Evolutionary conservation across 1,140 invertebrate species (phyloP).

Genomic region (Psilanteris sp.): DNA sequence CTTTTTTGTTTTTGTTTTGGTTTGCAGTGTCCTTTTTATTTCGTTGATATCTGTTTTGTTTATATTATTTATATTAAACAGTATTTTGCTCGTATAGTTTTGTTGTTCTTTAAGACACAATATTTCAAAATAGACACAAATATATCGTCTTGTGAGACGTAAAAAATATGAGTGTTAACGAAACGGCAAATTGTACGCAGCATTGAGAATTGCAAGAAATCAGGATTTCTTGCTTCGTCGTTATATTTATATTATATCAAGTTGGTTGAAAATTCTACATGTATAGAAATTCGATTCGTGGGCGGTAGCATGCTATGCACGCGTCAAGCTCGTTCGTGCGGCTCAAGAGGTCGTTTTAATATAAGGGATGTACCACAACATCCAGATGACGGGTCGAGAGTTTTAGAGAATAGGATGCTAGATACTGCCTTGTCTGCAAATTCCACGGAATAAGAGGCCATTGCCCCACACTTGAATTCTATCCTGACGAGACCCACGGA

Average conservation of each 20-base stretch:
- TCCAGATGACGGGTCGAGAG: conserved; percentile 40
- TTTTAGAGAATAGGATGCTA: conserved; percentile 41
- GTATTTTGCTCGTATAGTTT: too few relatives aligned
- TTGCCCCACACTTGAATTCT: conserved; percentile 61
- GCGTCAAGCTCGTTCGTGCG: conserved; percentile 59
- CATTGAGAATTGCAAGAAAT: conserved; percentile 18
- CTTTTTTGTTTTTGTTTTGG: too few relatives aligned
- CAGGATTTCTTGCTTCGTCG: conserved; percentile 34
- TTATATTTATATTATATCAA: conserved; percentile 57
- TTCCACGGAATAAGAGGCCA: conserved; percentile 58
- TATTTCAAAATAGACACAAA: too few relatives aligned
- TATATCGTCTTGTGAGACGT: too few relatives aligned
- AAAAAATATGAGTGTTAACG: conserved; percentile 6
- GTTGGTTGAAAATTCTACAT: conserved; percentile 48
- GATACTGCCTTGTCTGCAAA: conserved; percentile 63
- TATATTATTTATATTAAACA: too few relatives aligned
- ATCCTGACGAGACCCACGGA: conserved; percentile 52
- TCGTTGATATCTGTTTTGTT: too few relatives aligned
- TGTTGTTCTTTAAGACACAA: too few relatives aligned
- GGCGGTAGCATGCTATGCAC: conserved; percentile 59
- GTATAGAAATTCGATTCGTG: conserved; percentile 56
- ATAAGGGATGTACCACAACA: conserved; percentile 59
- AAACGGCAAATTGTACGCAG: conserved; percentile 26
- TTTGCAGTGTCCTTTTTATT: too few relatives aligned
- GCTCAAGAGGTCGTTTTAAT: conserved; percentile 65